phyloP scores from a whole-genome alignment of 2,113 vertebrate species.

The Henicopernis longicauda region DNA sequence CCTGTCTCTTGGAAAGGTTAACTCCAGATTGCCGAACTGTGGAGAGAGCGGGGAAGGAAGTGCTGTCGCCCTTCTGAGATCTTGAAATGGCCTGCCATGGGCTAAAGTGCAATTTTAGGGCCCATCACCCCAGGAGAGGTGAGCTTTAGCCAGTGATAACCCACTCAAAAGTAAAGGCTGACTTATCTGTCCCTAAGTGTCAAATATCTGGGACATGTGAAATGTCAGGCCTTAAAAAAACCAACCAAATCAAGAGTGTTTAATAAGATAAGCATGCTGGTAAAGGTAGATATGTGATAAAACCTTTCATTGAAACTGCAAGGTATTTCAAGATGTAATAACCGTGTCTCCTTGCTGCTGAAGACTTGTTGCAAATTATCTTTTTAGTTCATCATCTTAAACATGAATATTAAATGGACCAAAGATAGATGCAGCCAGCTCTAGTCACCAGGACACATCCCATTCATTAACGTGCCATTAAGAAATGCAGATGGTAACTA shows the following conservation, averaged over 20 bases:
- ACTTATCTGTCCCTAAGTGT: not conserved
- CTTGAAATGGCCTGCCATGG: not conserved
- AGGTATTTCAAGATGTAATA: not conserved
- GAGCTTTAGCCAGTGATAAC: not conserved
- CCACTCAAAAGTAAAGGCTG: not conserved
- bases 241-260: not conserved
- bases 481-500: not conserved
- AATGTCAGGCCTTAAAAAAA: not conserved
- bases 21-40: not conserved
- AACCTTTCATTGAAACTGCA: not conserved
- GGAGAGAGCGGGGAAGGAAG: not conserved
- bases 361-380: constrained; percentile 6
- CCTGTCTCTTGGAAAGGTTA: not conserved
- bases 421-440: not conserved
- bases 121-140: not conserved
- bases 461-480: not conserved
- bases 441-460: not conserved
- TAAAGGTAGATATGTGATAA: not conserved
- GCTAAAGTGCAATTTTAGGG: not conserved
- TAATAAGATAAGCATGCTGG: not conserved
- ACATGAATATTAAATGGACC: not conserved
- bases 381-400: constrained; percentile 16
- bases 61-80: not conserved
- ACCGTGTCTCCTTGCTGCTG: not conserved
- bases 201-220: not conserved